A percentile compares a stretch with the other conserved stretches of the same genome.
These are phyloP conservation scores for Eupithecia vulgata DNA, from an alignment of 2,888 invertebrate species.

Conservation along the genomic window DNA sequence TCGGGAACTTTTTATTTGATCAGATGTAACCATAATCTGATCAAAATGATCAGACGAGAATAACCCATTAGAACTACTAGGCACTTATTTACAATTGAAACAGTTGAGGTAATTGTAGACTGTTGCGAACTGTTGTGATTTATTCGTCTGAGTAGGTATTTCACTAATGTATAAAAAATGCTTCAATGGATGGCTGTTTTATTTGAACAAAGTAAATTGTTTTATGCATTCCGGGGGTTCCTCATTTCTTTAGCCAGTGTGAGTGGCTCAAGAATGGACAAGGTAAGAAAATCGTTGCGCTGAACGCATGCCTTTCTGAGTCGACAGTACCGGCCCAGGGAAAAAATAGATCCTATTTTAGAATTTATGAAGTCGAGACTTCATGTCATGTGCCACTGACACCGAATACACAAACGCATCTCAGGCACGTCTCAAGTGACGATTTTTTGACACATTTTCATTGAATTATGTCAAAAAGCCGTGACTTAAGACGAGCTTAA, in stretches of 20 bases:
- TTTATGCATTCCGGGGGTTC: conserved; percentile 3
- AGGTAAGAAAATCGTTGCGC: neutral
- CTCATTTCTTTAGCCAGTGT: neutral
- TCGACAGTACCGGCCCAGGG: neutral
- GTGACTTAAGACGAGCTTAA: too few relatives aligned
- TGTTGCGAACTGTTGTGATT: neutral
- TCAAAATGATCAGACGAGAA: too few relatives aligned
- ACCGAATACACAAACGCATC: too few relatives aligned
- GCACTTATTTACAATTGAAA: too few relatives aligned
- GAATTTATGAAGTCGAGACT: neutral
- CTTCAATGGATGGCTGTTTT: neutral
- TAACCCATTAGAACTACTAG: too few relatives aligned
- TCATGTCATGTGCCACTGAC: too few relatives aligned
- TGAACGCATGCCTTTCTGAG: neutral
- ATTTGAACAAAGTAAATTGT: neutral
- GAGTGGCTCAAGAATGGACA: neutral
- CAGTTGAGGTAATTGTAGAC: too few relatives aligned
- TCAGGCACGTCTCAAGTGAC: too few relatives aligned
- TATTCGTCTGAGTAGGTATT: conserved; percentile 9
- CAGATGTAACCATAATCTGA: too few relatives aligned
- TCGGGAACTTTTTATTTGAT: too few relatives aligned
- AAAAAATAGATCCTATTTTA: neutral
- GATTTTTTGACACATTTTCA: neutral
- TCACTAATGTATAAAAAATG: neutral
- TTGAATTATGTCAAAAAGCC: too few relatives aligned